phyloP scores from a whole-genome alignment of 2,113 vertebrate species.

The Mormyrus iriodes region DNA sequence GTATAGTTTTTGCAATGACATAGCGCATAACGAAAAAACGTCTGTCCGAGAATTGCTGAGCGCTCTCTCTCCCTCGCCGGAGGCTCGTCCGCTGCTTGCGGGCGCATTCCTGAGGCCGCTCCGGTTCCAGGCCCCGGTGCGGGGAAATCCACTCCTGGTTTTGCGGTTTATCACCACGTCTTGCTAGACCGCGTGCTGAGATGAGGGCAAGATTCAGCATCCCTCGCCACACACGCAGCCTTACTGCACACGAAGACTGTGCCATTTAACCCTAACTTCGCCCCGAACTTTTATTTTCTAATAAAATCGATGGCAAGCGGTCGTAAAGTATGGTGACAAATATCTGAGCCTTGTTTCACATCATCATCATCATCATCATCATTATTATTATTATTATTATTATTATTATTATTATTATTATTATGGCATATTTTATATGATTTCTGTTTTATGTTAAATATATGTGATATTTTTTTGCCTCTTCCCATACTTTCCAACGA shows the following conservation, averaged over 20 bases:
- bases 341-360: neutral
- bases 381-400: neutral
- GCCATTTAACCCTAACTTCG: neutral
- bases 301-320: neutral
- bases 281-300: conserved; percentile 3
- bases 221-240: conserved; percentile 37
- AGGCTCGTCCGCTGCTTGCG: neutral
- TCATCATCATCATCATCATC: conserved; percentile 8
- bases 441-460: neutral
- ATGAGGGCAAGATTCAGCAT: conserved; percentile 35
- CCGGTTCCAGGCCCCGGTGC: neutral
- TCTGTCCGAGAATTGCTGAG: neutral
- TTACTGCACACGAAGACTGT: conserved; percentile 14
- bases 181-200: conserved; percentile 31
- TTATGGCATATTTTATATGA: neutral
- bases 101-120: neutral
- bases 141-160: conserved; percentile 36
- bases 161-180: conserved; percentile 27
- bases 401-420: neutral
- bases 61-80: neutral
- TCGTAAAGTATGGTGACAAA: neutral
- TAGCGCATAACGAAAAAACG: neutral
- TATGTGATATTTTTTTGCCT: neutral
- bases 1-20: neutral
- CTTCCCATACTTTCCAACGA: neutral